Evolutionary conservation across 1,140 invertebrate species (phyloP), one percentile per base, ranked within the genome.

Genomic region (Drosophila yakuba): DNA sequence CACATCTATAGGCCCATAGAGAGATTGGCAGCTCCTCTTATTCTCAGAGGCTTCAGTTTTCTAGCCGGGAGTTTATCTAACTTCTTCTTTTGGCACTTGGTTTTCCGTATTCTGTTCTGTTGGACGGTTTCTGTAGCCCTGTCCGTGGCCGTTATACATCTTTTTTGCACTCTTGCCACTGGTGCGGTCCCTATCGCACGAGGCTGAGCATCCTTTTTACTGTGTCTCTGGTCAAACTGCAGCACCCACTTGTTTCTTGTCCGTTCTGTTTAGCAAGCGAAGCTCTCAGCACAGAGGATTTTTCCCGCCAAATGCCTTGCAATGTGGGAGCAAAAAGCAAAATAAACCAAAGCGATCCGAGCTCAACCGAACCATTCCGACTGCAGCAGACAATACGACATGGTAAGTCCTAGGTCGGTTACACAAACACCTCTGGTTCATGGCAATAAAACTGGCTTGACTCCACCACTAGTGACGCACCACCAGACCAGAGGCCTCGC

Each of bases 321-420:
- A 35, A 68, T 36, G 67, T 51, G 44, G 68, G 44, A 74, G 62
- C 54, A 32, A 64, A 48, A 68, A 74, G 56, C 66, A 66, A 59
- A 58, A 67, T 10, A 69, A 56, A 28, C 8, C 23, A 66, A 68
- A 62, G 15, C 43, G 28, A 62, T 38, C 63, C 35, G 36, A 67
- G 25, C 36, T 60, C 28, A 66, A 43, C 35, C 35, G 35, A 57
- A 43, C 56, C 61, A 41, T 64, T 45, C 47, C 64, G 60, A 55
- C 43, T 47, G 64, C 59, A 68, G 84, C 82, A 90, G 79, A 90
- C 88, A 90, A 90, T 88, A 83, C 68, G 77, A 80, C 78, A 83
- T 91, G 88, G 83, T 80, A 90, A 90, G 88, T 91, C 88, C 88
- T 91, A 90, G 88, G 88, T 90, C 88, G 88, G 88, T 90, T 90